Evolutionary conservation across 2,797 vertebrate genomes (phyloP).

Genomic region (Onychomys leucogaster): DNA sequence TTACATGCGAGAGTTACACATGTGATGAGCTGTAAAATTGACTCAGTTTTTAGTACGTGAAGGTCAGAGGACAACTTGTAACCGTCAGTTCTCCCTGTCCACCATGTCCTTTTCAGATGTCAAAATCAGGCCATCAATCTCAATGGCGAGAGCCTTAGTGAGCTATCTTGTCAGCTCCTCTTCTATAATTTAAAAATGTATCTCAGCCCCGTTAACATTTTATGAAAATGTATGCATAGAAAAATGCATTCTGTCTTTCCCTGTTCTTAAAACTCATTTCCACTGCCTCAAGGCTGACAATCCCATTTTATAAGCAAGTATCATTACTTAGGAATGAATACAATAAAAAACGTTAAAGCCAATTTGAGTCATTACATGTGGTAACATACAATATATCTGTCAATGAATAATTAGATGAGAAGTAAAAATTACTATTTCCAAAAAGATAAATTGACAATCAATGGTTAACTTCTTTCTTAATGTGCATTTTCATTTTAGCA

Average conservation of each 20-base stretch:
- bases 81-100: not conserved
- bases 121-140: not conserved
- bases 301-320: not conserved
- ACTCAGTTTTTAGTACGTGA: not conserved
- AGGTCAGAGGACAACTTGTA: not conserved
- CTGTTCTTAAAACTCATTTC: slow-evolving; percentile 48
- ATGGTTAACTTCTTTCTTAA: not conserved
- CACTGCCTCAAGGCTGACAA: not conserved
- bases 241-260: slow-evolving; percentile 20
- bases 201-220: slow-evolving; percentile 30
- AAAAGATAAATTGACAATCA: not conserved
- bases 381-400: slow-evolving; percentile 11
- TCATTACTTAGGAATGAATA: slow-evolving; percentile 48
- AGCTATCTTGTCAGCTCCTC: not conserved
- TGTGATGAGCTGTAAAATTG: not conserved
- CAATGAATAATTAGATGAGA: slow-evolving; percentile 49
- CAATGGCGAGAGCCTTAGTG: not conserved
- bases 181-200: not conserved
- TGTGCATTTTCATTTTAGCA: slow-evolving; percentile 9
- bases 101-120: too few species aligned
- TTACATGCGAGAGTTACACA: not conserved
- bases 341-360: slow-evolving; percentile 51
- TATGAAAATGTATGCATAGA: slow-evolving; percentile 34
- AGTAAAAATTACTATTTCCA: slow-evolving; percentile 45
- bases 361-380: slow-evolving; percentile 27